Evolutionary conservation across 2,888 invertebrate genomes (phyloP).

Genomic region (Dynastes grantii): DNA sequence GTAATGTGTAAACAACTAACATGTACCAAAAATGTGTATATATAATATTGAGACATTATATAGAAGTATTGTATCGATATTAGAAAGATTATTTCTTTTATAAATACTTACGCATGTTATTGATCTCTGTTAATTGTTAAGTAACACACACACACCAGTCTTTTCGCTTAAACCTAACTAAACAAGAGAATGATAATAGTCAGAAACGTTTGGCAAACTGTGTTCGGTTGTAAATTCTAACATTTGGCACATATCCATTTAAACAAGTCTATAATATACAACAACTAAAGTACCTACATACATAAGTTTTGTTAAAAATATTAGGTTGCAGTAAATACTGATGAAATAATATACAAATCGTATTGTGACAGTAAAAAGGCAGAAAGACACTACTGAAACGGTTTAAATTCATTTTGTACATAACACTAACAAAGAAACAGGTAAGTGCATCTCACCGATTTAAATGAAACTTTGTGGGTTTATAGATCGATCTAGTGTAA

Average conservation of each 20-base stretch:
- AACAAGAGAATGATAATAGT: background rate
- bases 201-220: background rate
- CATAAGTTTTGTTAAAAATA: background rate
- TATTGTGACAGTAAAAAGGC: no score
- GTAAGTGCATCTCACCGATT: no score
- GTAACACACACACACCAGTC: background rate
- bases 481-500: no score
- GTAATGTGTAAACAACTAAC: slow-evolving; percentile 11
- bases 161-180: background rate
- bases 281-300: background rate
- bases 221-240: background rate
- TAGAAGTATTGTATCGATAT: slow-evolving; percentile 25
- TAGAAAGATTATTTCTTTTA: slow-evolving; percentile 15
- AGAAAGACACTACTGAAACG: no score
- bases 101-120: background rate
- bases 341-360: no score
- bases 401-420: no score
- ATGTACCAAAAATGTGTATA: slow-evolving; percentile 25
- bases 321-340: no score
- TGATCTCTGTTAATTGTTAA: slow-evolving; percentile 2
- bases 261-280: background rate
- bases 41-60: slow-evolving; percentile 13
- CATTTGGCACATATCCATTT: slow-evolving; percentile 16
- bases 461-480: no score
- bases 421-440: no score